Base-by-base conservation (phyloP, 2,888 invertebrate species). In the Parnassius apollo region DNA sequence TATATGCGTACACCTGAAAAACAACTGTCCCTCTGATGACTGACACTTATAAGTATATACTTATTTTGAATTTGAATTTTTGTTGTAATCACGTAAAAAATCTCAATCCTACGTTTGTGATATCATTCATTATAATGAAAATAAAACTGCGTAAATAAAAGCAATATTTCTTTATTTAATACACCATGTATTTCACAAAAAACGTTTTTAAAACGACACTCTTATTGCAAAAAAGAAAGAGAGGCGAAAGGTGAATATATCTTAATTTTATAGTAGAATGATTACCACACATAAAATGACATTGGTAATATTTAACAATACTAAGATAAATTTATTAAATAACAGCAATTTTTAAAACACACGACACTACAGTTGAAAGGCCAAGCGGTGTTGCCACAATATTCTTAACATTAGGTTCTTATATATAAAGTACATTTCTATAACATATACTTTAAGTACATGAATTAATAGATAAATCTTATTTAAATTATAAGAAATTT, bases 311-410 rank as follows among this genome's bases (percentile, higher is more conserved):
- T 71, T 71, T 68, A 69, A 71, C 68, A 71, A 66, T 63, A 67
- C 66, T 70, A 70, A 54, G 69, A 62, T 69, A 46, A 61, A 75
- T 75, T 77, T 81, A 77, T 73, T 78, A 79, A 74, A 68, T 77
- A 75, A 80, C 76, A 76, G 75, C 80, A 82, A 83, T 82, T 82
- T 76, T 35, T 73, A 72, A 75, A 75, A 84, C 86, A 86, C 85
- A 86, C 85, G 72, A 83, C 81, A 88, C 90, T 88, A 88, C 83
- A 73, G 79, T 82, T 88, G 84, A 86, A 89, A 91, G 91, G 91
- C 91, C 91, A 91, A 91, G 90, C 91, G 91, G 91, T 91, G 91
- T 91, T 91, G 91, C 91, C 91, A 91, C 78, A 84, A 78, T 84
- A 75, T 85, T 75, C 71, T 74, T 62, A 68, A 50, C 55, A 50